Percentiles rank a stretch among this genome's conserved stretches.
Evolutionary conservation across 2,797 vertebrate genomes (phyloP).

Genomic region (Falco berigora): DNA sequence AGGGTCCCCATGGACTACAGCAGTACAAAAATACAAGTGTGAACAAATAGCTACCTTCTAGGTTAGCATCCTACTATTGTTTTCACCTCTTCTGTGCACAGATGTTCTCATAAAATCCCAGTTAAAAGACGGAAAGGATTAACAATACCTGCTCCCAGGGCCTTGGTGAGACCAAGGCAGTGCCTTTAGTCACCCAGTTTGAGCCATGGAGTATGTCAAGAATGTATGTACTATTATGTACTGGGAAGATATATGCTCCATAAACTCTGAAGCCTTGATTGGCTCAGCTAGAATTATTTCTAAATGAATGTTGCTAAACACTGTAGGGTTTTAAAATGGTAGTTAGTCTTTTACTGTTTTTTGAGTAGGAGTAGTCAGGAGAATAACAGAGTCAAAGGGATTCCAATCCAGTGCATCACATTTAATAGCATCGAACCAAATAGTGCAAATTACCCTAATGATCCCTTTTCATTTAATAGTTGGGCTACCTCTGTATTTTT

Average conservation of each 20-base stretch:
- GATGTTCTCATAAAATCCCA: neutral
- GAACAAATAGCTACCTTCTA: neutral
- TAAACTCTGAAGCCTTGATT: neutral
- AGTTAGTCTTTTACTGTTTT: neutral
- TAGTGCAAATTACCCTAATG: neutral
- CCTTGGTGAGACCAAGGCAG: neutral
- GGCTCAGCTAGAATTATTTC: neutral
- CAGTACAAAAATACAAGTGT: neutral
- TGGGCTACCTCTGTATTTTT: slow-evolving; percentile 31
- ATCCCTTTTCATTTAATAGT: neutral
- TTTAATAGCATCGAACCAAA: neutral
- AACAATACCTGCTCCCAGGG: neutral
- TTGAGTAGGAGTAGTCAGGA: neutral
- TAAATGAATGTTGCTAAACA: neutral
- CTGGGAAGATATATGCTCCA: neutral
- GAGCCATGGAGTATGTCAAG: neutral
- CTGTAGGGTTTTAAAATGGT: neutral
- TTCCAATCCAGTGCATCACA: neutral
- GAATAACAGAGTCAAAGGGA: neutral
- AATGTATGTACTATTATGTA: neutral
- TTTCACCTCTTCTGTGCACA: neutral
- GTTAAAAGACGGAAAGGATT: neutral
- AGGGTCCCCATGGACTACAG: neutral
- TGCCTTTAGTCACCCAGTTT: neutral
- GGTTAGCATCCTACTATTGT: neutral